A percentile compares a stretch with the other conserved stretches of the same genome.
Evolutionary conservation across 2,888 invertebrate species (phyloP).

Genomic region (Cataglyphis livida): DNA sequence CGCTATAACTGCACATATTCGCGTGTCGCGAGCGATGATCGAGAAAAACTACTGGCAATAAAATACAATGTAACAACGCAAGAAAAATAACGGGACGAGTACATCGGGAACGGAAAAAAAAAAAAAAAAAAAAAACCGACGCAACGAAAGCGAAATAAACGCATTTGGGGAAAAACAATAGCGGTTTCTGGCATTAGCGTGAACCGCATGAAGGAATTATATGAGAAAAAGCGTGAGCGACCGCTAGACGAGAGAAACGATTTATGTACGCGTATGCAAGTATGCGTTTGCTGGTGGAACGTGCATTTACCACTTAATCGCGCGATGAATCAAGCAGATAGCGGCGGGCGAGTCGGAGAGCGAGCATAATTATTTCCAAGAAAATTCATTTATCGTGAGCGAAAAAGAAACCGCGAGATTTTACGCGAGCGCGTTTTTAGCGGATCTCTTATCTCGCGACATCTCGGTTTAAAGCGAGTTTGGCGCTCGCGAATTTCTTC

Average conservation of each 20-base stretch:
- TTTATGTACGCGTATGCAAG: slow-evolving; percentile 17
- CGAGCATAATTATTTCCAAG: slow-evolving; percentile 48
- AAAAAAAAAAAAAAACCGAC: slow-evolving; percentile 12
- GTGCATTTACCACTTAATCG: slow-evolving; percentile 46
- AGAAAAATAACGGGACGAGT: slow-evolving; percentile 51
- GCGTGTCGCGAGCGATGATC: slow-evolving; percentile 8
- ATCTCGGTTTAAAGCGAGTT: slow-evolving; percentile 24
- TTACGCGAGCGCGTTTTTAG: slow-evolving; percentile 19
- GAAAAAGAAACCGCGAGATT: slow-evolving; percentile 52
- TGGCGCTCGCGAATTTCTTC: neutral
- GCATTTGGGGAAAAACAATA: slow-evolving; percentile 39
- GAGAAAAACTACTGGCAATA: slow-evolving; percentile 31
- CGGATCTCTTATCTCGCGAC: slow-evolving; percentile 16
- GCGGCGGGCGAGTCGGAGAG: slow-evolving; percentile 32
- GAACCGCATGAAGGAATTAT: slow-evolving; percentile 14
- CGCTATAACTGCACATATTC: slow-evolving; percentile 27
- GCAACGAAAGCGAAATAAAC: slow-evolving; percentile 52
- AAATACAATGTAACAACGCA: slow-evolving; percentile 42
- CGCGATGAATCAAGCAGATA: slow-evolving; percentile 51
- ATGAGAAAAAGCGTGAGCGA: slow-evolving; percentile 40
- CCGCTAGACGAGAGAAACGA: slow-evolving; percentile 36
- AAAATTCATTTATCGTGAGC: slow-evolving; percentile 51
- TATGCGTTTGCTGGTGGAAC: neutral
- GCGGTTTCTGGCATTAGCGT: slow-evolving; percentile 33
- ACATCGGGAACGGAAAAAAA: slow-evolving; percentile 10